Evolutionary conservation across 2,113 vertebrate genomes (phyloP).

Genomic region (Piaya cayana): DNA sequence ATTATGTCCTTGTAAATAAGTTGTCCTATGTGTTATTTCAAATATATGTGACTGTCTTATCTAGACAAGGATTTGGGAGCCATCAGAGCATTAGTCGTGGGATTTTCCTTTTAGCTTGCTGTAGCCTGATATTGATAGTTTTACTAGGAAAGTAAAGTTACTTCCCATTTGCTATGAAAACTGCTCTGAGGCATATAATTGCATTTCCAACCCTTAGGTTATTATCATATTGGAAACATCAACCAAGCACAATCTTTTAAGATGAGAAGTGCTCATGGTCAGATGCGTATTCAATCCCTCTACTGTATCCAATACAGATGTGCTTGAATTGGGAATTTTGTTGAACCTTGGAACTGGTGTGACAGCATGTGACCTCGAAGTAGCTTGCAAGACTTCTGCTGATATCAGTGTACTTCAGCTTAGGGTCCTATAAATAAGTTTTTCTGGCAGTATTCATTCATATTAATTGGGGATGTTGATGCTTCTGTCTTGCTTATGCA

Average conservation of each 20-base stretch:
- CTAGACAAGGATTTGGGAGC: background rate
- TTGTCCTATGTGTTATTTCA: background rate
- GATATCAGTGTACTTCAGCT: background rate
- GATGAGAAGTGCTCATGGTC: background rate
- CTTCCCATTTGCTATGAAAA: background rate
- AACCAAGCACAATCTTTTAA: background rate
- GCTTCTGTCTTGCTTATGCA: background rate
- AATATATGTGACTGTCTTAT: background rate
- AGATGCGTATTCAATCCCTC: background rate
- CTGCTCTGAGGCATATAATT: background rate
- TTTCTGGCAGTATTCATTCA: background rate
- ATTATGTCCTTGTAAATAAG: background rate
- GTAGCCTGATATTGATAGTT: background rate
- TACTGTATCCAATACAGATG: accelerated
- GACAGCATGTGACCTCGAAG: background rate
- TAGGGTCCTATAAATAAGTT: background rate
- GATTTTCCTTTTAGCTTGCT: background rate
- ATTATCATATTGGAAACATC: background rate
- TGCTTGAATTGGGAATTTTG: background rate
- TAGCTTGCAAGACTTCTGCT: background rate
- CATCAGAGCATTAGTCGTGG: background rate
- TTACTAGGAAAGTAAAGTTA: background rate
- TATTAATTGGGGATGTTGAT: background rate
- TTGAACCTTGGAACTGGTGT: background rate
- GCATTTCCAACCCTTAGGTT: background rate